Evolutionary conservation across 1,140 invertebrate species (phyloP).

Genomic region (Cotesia chilonis): DNA sequence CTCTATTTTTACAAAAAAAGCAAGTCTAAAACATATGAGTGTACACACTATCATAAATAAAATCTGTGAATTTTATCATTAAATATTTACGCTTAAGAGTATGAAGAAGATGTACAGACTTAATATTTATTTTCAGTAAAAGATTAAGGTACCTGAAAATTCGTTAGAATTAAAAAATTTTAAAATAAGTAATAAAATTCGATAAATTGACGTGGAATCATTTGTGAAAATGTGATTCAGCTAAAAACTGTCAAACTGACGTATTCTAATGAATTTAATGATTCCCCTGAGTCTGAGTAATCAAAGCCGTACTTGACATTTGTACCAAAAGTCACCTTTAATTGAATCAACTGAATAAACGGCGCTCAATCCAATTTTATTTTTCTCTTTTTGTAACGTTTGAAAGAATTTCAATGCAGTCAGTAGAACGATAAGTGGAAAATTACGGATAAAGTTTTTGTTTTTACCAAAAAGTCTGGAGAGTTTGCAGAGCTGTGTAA

Average conservation of each 20-base stretch:
- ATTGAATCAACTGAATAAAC: background rate
- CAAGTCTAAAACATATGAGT: background rate
- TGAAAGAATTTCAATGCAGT: slow-evolving; percentile 3
- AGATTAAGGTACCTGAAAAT: slow-evolving; percentile 21
- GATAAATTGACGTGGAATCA: slow-evolving; percentile 26
- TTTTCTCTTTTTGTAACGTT: background rate
- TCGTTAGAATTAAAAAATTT: slow-evolving; percentile 34
- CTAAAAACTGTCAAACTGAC: background rate
- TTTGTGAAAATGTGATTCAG: background rate
- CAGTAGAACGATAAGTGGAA: background rate
- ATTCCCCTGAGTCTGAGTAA: background rate
- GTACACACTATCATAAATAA: slow-evolving; percentile 14
- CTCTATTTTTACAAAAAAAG: too few species aligned
- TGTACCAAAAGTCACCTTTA: background rate
- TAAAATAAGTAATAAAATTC: slow-evolving; percentile 14
- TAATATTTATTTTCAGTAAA: background rate
- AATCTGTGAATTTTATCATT: slow-evolving; percentile 31
- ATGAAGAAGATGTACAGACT: background rate
- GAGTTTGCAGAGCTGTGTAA: too few species aligned
- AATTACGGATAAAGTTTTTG: slow-evolving; percentile 5
- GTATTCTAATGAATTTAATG: background rate
- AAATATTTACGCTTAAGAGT: slow-evolving; percentile 34
- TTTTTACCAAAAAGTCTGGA: too few species aligned
- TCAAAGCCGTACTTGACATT: background rate
- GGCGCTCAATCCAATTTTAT: background rate